These are phyloP conservation scores for Lycorma delicatula DNA, from an alignment of 1,140 invertebrate species.

Conservation along the genomic window DNA sequence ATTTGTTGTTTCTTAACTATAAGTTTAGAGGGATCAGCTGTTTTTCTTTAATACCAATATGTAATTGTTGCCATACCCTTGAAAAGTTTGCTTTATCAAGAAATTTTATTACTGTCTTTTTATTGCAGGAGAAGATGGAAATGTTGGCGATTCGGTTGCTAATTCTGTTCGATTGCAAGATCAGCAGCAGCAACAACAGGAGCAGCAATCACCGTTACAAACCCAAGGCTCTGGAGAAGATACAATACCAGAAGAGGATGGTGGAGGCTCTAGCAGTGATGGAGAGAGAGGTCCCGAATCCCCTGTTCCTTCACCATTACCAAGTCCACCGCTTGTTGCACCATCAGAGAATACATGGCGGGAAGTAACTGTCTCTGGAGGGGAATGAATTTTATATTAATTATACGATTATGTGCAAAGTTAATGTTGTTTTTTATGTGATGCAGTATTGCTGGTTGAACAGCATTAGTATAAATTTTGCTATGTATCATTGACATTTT, in stretches of 20 bases:
- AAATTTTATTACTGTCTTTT: not conserved
- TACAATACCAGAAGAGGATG: slow-evolving; percentile 29
- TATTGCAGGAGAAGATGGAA: not conserved
- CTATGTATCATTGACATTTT: too few relatives aligned
- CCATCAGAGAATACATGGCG: slow-evolving; percentile 31
- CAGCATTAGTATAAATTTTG: too few relatives aligned
- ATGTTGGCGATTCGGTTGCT: not conserved
- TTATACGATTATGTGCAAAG: too few relatives aligned
- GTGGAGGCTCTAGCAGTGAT: slow-evolving; percentile 12
- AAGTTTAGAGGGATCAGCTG: too few relatives aligned
- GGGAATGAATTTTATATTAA: slow-evolving; percentile 36
- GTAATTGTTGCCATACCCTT: not conserved
- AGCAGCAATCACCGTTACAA: too few relatives aligned
- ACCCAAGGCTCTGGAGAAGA: slow-evolving; percentile 13
- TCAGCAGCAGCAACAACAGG: not conserved
- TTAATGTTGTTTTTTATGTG: too few relatives aligned
- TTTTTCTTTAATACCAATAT: too few relatives aligned
- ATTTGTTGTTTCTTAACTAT: too few relatives aligned
- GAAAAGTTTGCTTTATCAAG: not conserved
- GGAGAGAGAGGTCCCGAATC: slow-evolving; percentile 15
- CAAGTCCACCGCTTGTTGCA: slow-evolving; percentile 4
- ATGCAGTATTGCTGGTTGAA: too few relatives aligned
- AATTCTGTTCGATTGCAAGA: slow-evolving; percentile 17
- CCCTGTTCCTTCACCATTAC: not conserved
- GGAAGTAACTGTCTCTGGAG: slow-evolving; percentile 42